These are phyloP conservation scores for Chlorops oryzae DNA, from an alignment of 1,140 invertebrate species.

Conservation along the genomic window DNA sequence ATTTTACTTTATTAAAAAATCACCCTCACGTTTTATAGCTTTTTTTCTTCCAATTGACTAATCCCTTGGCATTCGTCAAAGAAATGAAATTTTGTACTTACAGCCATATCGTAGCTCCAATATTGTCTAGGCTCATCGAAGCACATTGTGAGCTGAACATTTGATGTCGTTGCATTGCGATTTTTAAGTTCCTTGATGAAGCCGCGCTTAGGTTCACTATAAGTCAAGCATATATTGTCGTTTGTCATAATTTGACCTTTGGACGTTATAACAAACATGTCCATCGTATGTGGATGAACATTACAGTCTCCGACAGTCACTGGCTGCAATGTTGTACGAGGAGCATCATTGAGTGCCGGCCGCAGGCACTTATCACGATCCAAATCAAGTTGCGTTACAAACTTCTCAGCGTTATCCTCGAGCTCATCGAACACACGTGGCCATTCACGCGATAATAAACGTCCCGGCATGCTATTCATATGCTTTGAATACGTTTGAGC, in stretches of 20 bases:
- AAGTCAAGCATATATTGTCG: constrained; percentile 42
- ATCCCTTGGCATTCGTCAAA: background rate
- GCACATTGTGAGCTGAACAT: constrained; percentile 36
- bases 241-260: constrained; percentile 52
- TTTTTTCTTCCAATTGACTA: background rate
- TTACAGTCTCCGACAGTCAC: constrained; percentile 52
- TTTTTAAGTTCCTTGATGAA: constrained; percentile 29
- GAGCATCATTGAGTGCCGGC: constrained; percentile 28
- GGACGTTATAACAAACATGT: constrained; percentile 69
- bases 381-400: constrained; percentile 32
- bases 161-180: constrained; percentile 34
- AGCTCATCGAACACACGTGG: constrained; percentile 36
- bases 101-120: constrained; percentile 45
- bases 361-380: constrained; percentile 39
- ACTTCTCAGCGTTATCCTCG: constrained; percentile 26
- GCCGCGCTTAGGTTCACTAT: constrained; percentile 29
- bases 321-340: constrained; percentile 46
- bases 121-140: constrained; percentile 26
- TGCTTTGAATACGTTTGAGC: constrained; percentile 34
- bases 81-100: constrained; percentile 21
- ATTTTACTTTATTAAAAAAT: too few relatives aligned
- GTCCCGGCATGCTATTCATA: constrained; percentile 36
- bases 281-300: constrained; percentile 52
- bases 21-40: too few relatives aligned
- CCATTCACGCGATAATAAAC: constrained; percentile 32